Evolutionary conservation across 2,797 vertebrate species (phyloP).

Genomic region (Moxostoma hubbsi): DNA sequence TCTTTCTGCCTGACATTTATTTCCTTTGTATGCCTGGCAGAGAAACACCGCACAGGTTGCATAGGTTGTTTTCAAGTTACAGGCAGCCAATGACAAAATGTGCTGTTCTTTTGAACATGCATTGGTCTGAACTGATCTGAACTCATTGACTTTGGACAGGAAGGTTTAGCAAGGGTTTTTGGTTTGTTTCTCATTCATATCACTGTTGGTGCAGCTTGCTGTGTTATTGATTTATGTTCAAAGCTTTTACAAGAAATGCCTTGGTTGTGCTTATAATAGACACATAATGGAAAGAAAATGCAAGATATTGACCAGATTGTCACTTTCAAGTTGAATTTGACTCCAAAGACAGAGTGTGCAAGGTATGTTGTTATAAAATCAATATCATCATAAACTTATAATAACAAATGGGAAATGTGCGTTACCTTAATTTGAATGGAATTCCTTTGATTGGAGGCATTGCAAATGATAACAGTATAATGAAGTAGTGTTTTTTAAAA

Average conservation of each 20-base stretch:
- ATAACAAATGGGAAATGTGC: not conserved
- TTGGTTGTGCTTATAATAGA: not conserved
- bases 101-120: not conserved
- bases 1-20: conserved; percentile 15
- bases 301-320: not conserved
- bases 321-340: not conserved
- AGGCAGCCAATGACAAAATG: conserved; percentile 8
- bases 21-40: conserved; percentile 1
- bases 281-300: not conserved
- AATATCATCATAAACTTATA: not conserved
- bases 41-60: conserved; percentile 5
- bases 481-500: not conserved
- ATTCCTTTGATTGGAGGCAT: not conserved
- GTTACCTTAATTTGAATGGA: not conserved
- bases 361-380: not conserved
- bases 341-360: not conserved
- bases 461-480: not conserved
- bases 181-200: not conserved
- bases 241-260: conserved; percentile 1
- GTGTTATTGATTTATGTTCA: not conserved
- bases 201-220: not conserved
- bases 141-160: not conserved
- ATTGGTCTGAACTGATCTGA: not conserved
- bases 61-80: conserved; percentile 3
- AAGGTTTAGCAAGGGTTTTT: not conserved